phyloP scores from a whole-genome alignment of 2,797 vertebrate species.

The Alectoris magna region DNA sequence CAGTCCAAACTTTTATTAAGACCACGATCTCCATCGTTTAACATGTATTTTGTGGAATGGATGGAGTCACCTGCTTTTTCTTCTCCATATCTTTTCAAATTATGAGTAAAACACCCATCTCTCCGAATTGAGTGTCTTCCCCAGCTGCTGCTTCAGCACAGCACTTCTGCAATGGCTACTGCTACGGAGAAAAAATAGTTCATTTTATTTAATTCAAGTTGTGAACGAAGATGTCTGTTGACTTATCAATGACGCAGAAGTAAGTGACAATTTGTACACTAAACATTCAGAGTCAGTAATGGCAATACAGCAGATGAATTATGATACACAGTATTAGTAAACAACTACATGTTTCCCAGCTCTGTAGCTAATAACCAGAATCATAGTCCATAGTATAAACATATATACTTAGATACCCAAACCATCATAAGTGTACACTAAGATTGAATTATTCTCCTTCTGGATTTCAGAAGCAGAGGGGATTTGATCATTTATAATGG shows the following conservation, averaged over 20 bases:
- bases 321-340: background rate
- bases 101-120: background rate
- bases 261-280: background rate
- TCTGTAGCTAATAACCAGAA: background rate
- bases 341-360: background rate
- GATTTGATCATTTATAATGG: background rate
- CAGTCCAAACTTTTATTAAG: background rate
- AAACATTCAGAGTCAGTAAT: background rate
- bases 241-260: background rate
- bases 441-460: background rate
- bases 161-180: background rate
- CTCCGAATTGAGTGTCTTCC: background rate
- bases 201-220: background rate
- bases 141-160: background rate
- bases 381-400: rapidly evolving
- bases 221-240: background rate
- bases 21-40: background rate
- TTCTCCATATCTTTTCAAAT: background rate
- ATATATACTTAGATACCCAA: rapidly evolving
- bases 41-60: background rate
- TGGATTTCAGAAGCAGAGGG: background rate
- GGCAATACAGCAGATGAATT: background rate
- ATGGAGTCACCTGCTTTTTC: background rate
- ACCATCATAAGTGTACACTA: background rate
- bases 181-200: background rate